A percentile compares a stretch with the other conserved stretches of the same genome.
Evolutionary conservation across 2,113 vertebrate species (phyloP).

Genomic region (Catharus fuscescens): DNA sequence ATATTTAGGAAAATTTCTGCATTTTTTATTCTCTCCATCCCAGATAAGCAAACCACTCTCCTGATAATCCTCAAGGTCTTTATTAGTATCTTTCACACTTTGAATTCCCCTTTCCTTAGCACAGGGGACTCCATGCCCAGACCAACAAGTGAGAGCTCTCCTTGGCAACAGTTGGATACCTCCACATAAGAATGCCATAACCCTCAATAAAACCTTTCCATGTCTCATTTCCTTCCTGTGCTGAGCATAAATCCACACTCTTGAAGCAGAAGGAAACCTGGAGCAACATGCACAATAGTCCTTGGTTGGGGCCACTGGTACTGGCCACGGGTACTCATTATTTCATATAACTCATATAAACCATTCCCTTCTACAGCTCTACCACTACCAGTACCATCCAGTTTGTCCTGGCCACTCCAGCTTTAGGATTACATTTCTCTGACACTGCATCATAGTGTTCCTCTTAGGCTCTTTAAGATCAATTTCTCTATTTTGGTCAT

Average conservation of each 20-base stretch:
- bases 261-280: neutral
- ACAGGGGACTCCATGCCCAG: neutral
- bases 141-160: neutral
- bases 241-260: neutral
- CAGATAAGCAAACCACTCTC: neutral
- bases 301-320: neutral
- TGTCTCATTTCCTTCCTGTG: neutral
- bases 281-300: neutral
- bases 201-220: neutral
- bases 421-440: neutral
- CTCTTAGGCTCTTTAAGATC: neutral
- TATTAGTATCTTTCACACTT: neutral
- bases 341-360: neutral
- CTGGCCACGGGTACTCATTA: neutral
- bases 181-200: neutral
- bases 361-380: neutral
- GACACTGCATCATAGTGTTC: neutral
- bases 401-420: neutral
- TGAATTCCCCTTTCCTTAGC: neutral
- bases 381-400: neutral
- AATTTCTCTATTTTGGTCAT: slow-evolving; percentile 7
- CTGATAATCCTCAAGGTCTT: neutral
- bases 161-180: neutral
- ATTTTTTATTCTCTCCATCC: neutral
- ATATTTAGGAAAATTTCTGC: neutral